Percentiles rank a stretch among this genome's conserved stretches.
Conservation (phyloP, 2,888 invertebrate genomes). For the Drosophila eohydei region DNA sequence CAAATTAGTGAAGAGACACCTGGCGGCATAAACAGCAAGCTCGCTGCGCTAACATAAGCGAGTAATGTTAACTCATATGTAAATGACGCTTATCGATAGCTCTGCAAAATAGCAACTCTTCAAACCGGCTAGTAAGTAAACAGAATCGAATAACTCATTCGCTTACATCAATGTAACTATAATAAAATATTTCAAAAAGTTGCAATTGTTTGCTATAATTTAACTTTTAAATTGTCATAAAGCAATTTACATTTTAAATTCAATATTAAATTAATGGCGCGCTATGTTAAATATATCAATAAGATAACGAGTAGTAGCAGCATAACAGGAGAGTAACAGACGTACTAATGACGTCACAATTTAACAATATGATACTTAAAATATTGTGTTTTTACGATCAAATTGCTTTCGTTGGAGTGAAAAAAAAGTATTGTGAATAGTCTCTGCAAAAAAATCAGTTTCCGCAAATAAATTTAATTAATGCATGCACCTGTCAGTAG, state of each 20-base stretch:
- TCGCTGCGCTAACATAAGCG: not conserved
- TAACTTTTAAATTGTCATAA: not conserved
- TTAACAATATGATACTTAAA: not conserved
- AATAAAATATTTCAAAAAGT: not conserved
- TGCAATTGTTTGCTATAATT: no score
- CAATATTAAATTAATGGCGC: not conserved
- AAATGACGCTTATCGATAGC: constrained; percentile 18
- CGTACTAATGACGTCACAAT: constrained; percentile 27
- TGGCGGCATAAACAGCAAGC: not conserved
- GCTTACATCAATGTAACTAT: not conserved
- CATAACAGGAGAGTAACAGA: constrained; percentile 39
- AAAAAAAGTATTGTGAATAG: not conserved
- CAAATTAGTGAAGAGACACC: constrained; percentile 11
- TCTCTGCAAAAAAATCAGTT: not conserved
- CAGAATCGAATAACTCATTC: not conserved
- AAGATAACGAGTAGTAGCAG: constrained; percentile 24
- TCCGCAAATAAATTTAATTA: not conserved
- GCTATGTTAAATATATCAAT: not conserved
- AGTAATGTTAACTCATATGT: not conserved
- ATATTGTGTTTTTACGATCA: not conserved
- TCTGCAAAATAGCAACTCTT: constrained; percentile 15
- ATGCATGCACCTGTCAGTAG: not conserved
- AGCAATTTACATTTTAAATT: not conserved
- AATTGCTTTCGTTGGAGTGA: not conserved
- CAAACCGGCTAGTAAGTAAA: constrained; percentile 25